A percentile compares a stretch with the other conserved stretches of the same genome.
phyloP scores from a whole-genome alignment of 2,888 invertebrate genomes.

The Laothoe populi region DNA sequence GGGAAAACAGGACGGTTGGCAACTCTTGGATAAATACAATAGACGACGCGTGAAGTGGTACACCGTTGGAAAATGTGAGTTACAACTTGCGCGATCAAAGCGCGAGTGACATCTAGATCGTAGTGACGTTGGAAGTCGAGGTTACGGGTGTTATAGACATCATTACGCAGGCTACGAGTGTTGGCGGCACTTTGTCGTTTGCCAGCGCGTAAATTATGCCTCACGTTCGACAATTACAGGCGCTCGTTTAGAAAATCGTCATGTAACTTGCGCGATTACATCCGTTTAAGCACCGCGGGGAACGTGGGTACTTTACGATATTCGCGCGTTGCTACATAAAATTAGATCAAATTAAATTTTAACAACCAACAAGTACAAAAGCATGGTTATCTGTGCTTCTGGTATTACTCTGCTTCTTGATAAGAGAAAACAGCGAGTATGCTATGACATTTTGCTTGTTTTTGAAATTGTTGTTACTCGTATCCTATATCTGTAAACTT shows the following conservation, averaged over 20 bases:
- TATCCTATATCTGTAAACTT: too few relatives aligned
- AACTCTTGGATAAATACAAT: too few relatives aligned
- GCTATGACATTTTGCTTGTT: too few relatives aligned
- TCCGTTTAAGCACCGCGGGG: neutral
- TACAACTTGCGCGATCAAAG: conserved; percentile 33
- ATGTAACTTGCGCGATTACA: conserved; percentile 38
- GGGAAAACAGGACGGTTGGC: too few relatives aligned
- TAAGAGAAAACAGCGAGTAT: neutral
- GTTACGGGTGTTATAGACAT: conserved; percentile 39
- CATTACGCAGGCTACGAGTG: conserved; percentile 50
- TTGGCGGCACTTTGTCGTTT: conserved; percentile 55
- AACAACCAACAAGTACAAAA: conserved; percentile 21
- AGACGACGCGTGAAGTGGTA: too few relatives aligned
- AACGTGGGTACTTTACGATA: conserved; percentile 21
- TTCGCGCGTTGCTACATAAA: conserved; percentile 20
- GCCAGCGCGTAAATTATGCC: conserved; percentile 58
- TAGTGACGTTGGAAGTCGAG: conserved; percentile 42
- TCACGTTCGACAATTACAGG: conserved; percentile 51
- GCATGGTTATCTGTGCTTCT: conserved; percentile 24
- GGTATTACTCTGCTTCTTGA: neutral
- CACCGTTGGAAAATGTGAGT: too few relatives aligned
- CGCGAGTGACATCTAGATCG: conserved; percentile 37
- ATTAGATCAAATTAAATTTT: conserved; percentile 22
- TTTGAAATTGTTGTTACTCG: neutral
- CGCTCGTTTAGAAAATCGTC: conserved; percentile 57